Percentiles rank a stretch among this genome's conserved stretches.
phyloP scores from a whole-genome alignment of 2,797 vertebrate genomes.

The Siniperca scherzeri region DNA sequence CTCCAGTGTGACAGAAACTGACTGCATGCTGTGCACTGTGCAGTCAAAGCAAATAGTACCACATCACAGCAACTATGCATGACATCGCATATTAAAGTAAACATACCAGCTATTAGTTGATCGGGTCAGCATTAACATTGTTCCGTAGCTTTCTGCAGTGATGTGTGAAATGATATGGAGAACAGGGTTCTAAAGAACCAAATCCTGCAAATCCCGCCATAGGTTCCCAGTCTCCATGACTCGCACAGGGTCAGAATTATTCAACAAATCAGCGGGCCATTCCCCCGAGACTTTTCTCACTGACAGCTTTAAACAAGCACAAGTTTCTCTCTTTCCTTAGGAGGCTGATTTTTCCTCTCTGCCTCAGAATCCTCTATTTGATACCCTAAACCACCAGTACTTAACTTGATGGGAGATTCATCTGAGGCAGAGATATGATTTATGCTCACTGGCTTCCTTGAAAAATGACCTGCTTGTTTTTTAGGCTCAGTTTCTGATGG shows the following conservation, averaged over 20 bases:
- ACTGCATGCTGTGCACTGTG: constrained; percentile 8
- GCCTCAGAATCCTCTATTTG: constrained; percentile 72
- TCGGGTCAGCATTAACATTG: constrained; percentile 61
- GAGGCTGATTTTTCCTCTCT: constrained; percentile 76
- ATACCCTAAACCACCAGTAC: constrained; percentile 62
- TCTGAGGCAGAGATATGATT: constrained; percentile 65
- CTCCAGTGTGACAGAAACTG: constrained; percentile 8
- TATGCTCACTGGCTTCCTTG: constrained; percentile 44
- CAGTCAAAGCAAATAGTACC: constrained; percentile 47
- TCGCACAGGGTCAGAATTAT: constrained; percentile 86
- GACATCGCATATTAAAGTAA: constrained; percentile 53
- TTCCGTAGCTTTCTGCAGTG: constrained; percentile 62
- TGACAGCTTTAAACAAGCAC: constrained; percentile 89
- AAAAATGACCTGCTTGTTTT: constrained; percentile 50
- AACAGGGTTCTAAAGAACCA: constrained; percentile 75
- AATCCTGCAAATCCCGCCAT: constrained; percentile 82
- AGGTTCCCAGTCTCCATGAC: constrained; percentile 77
- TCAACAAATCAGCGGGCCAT: constrained; percentile 86
- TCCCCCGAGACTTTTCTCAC: constrained; percentile 79
- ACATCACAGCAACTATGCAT: constrained; percentile 42
- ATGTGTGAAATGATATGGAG: constrained; percentile 80
- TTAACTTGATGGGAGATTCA: constrained; percentile 65
- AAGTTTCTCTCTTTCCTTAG: constrained; percentile 82
- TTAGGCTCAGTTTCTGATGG: constrained; percentile 16
- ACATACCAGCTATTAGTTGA: constrained; percentile 51